Conservation (phyloP, 2,113 vertebrate species). For the Cepphus grylle region DNA sequence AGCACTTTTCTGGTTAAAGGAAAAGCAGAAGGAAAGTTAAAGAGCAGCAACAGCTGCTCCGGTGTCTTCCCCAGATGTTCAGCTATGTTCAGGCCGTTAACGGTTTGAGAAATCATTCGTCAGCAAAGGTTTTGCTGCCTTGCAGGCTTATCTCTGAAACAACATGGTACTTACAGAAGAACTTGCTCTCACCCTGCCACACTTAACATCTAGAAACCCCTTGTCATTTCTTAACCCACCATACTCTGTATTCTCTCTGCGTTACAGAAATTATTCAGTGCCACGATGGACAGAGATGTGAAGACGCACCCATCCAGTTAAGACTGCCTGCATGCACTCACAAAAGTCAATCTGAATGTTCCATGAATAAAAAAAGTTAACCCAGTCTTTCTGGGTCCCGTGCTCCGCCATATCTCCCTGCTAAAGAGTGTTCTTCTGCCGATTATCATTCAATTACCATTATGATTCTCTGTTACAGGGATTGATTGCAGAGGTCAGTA, state of each 20-base stretch:
- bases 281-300: not conserved
- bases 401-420: not conserved
- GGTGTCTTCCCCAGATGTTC: slow-evolving; percentile 65
- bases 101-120: slow-evolving; percentile 52
- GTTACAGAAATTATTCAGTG: not conserved
- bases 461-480: not conserved
- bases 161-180: not conserved
- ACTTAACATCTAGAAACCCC: not conserved
- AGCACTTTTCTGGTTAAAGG: slow-evolving; percentile 41
- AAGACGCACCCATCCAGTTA: not conserved
- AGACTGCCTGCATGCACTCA: not conserved
- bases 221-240: not conserved
- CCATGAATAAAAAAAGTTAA: not conserved
- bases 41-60: slow-evolving; percentile 60
- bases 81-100: slow-evolving; percentile 45
- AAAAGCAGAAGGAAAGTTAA: slow-evolving; percentile 45
- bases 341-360: not conserved
- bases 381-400: not conserved
- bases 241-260: not conserved
- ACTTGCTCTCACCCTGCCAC: not conserved
- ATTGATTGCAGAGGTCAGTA: slow-evolving; percentile 24
- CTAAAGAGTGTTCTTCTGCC: not conserved
- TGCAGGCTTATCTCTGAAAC: slow-evolving; percentile 39
- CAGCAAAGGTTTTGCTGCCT: slow-evolving; percentile 60
- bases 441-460: not conserved